These are phyloP conservation scores for Sialis fuliginosa DNA, from an alignment of 2,888 invertebrate genomes.

Conservation along the genomic window DNA sequence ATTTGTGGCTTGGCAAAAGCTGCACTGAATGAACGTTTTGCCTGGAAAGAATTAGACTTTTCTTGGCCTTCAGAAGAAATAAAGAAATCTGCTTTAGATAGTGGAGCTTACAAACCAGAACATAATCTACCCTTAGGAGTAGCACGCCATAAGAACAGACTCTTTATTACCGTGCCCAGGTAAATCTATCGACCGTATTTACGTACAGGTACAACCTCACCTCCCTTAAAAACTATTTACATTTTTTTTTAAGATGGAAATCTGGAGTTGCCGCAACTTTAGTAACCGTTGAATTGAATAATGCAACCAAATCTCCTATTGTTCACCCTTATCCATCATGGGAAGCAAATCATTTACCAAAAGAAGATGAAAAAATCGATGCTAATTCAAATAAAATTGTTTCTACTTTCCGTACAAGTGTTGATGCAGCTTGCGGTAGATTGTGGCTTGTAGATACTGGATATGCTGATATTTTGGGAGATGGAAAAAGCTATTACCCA, in stretches of 20 bases:
- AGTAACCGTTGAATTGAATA: conserved; percentile 39
- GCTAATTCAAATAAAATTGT: conserved; percentile 36
- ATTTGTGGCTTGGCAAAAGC: not conserved
- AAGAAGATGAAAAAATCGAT: conserved; percentile 25
- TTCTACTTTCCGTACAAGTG: conserved; percentile 53
- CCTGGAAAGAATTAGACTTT: conserved; percentile 51
- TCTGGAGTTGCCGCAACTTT: conserved; percentile 51
- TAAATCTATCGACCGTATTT: conserved; percentile 13
- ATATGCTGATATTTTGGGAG: conserved; percentile 53
- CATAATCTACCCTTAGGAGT: conserved; percentile 55
- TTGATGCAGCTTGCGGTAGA: conserved; percentile 54
- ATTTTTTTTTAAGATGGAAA: conserved; percentile 30
- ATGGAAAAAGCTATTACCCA: conserved; percentile 38
- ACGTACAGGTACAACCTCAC: not conserved
- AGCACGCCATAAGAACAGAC: conserved; percentile 50
- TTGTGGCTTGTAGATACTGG: conserved; percentile 74
- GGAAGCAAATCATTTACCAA: conserved; percentile 59
- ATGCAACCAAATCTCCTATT: conserved; percentile 41
- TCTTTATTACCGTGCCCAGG: conserved; percentile 51
- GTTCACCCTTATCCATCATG: conserved; percentile 62
- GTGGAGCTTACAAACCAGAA: conserved; percentile 38
- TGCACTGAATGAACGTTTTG: conserved; percentile 37
- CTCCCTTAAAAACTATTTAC: not conserved
- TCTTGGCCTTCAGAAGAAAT: conserved; percentile 43
- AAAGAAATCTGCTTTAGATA: conserved; percentile 38